Evolutionary conservation across 2,113 vertebrate species (phyloP).

Genomic region (Periophthalmus modestus): DNA sequence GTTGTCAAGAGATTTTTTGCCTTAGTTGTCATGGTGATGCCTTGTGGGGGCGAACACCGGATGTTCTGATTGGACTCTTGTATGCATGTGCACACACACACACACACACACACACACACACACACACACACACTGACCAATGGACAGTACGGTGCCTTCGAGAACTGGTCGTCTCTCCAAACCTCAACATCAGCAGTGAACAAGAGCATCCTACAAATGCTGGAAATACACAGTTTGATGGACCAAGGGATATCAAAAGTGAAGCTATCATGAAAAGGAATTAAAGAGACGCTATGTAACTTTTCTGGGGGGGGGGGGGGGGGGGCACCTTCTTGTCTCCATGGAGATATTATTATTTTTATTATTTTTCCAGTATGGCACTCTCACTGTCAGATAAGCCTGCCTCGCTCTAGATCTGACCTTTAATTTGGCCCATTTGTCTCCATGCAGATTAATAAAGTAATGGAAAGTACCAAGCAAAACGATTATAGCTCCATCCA

Average conservation of each 20-base stretch:
- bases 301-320: too few species aligned
- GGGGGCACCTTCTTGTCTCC: too few species aligned
- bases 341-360: too few species aligned
- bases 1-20: slow-evolving; percentile 75
- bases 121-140: slow-evolving; percentile 52
- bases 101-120: slow-evolving; percentile 42
- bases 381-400: too few species aligned
- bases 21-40: slow-evolving; percentile 82
- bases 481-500: too few species aligned
- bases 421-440: too few species aligned
- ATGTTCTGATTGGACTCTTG: slow-evolving; percentile 64
- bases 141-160: slow-evolving; percentile 79
- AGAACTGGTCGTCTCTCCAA: slow-evolving; percentile 59
- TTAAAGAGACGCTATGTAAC: neutral
- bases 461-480: too few species aligned
- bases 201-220: slow-evolving; percentile 8
- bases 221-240: neutral
- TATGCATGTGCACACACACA: slow-evolving; percentile 65
- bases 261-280: neutral
- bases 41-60: slow-evolving; percentile 72
- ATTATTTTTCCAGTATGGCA: too few species aligned
- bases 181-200: slow-evolving; percentile 64
- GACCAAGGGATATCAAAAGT: neutral
- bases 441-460: too few species aligned
- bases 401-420: too few species aligned